Conservation (phyloP, 1,140 invertebrate genomes). For the Philopotamus ludificatus region DNA sequence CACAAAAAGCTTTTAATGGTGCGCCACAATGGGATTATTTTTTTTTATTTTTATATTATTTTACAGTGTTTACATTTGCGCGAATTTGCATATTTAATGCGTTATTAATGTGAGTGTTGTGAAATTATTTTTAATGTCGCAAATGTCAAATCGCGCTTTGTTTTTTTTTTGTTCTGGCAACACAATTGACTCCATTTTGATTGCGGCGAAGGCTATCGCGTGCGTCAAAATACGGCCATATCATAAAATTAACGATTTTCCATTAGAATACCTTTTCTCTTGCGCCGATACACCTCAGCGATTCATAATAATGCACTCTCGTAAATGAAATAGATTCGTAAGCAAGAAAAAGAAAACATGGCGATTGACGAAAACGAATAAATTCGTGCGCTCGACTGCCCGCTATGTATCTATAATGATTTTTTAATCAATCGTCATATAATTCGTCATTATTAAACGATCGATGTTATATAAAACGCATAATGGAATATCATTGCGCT, state of each 20-base stretch:
- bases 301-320: conserved; percentile 27
- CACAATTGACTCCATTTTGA: neutral
- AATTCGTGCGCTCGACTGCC: too few species aligned
- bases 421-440: neutral
- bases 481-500: too few species aligned
- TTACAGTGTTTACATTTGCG: too few species aligned
- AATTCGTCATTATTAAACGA: too few species aligned
- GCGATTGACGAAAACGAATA: neutral
- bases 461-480: too few species aligned
- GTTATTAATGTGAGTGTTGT: neutral
- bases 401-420: neutral
- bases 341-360: conserved; percentile 16
- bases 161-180: neutral
- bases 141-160: neutral
- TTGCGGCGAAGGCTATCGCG: conserved; percentile 8
- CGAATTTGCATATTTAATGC: neutral
- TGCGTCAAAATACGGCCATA: conserved; percentile 13
- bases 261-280: conserved; percentile 28
- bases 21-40: too few species aligned
- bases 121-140: neutral
- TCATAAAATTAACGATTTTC: conserved; percentile 25
- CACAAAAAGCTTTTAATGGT: too few species aligned
- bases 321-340: conserved; percentile 23
- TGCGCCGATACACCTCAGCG: conserved; percentile 9
- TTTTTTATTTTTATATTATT: too few species aligned